These are phyloP conservation scores for Wasmannia auropunctata DNA, from an alignment of 1,140 invertebrate genomes.

Conservation along the genomic window DNA sequence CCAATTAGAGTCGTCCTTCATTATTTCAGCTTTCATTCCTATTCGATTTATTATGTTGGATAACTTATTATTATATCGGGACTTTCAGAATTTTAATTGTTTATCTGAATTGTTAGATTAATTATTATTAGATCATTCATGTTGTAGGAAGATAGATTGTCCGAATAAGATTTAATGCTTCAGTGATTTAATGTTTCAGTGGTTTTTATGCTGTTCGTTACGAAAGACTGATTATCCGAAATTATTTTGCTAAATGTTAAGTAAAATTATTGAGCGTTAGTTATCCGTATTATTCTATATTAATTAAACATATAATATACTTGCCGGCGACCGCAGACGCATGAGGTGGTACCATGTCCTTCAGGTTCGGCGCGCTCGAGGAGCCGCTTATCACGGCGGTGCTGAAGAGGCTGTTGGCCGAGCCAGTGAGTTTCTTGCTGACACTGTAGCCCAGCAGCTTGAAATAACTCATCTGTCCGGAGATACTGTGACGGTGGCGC, in stretches of 20 bases:
- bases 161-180: neutral
- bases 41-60: neutral
- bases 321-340: slow-evolving; percentile 89
- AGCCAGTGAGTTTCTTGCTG: slow-evolving; percentile 90
- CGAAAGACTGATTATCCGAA: neutral
- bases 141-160: neutral
- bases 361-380: slow-evolving; percentile 95
- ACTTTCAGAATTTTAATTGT: neutral
- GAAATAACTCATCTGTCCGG: slow-evolving; percentile 96
- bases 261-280: neutral
- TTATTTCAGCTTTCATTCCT: neutral
- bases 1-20: neutral
- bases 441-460: slow-evolving; percentile 92
- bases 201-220: neutral
- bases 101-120: neutral
- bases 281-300: neutral
- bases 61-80: neutral
- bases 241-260: neutral
- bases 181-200: neutral
- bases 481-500: slow-evolving; percentile 96
- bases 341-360: slow-evolving; percentile 92
- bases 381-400: slow-evolving; percentile 97
- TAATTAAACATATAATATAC: neutral
- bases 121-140: neutral
- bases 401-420: slow-evolving; percentile 94